Percentiles rank a stretch among this genome's conserved stretches.
These are phyloP conservation scores for Borostomias antarcticus DNA, from an alignment of 2,797 vertebrate species.

Conservation along the genomic window DNA sequence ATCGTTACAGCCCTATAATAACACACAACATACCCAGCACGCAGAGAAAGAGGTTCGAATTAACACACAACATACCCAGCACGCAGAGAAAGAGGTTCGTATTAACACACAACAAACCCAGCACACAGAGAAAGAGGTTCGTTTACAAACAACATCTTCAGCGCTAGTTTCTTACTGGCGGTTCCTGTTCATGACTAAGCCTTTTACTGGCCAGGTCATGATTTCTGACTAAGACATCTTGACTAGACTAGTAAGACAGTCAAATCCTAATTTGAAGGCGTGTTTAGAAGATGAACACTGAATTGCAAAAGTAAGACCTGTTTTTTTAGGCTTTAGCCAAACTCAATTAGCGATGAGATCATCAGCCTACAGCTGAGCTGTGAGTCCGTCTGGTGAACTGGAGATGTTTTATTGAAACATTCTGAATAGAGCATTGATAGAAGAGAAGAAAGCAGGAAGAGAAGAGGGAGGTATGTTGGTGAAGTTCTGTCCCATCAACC, in stretches of 20 bases:
- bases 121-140: constrained; percentile 26
- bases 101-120: constrained; percentile 10
- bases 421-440: constrained; percentile 13
- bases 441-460: constrained; percentile 10
- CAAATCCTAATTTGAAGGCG: too few species aligned
- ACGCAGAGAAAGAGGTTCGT: constrained; percentile 24
- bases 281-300: too few species aligned
- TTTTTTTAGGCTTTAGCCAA: too few species aligned
- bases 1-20: too few species aligned
- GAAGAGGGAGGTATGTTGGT: constrained; percentile 42
- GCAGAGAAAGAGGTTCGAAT: constrained; percentile 21
- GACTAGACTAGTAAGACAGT: too few species aligned
- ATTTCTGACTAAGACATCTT: too few species aligned
- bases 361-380: background rate
- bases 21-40: too few species aligned
- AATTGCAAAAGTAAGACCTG: too few species aligned
- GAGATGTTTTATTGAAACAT: constrained; percentile 31
- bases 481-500: background rate
- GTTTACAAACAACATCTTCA: constrained; percentile 45
- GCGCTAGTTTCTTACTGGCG: constrained; percentile 34
- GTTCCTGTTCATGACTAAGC: constrained; percentile 26
- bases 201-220: constrained; percentile 11
- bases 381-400: constrained; percentile 9
- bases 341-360: too few species aligned
- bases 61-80: constrained; percentile 11